Percentiles rank a stretch among this genome's conserved stretches.
phyloP scores from a whole-genome alignment of 1,140 invertebrate species.

The Delia radicum region DNA sequence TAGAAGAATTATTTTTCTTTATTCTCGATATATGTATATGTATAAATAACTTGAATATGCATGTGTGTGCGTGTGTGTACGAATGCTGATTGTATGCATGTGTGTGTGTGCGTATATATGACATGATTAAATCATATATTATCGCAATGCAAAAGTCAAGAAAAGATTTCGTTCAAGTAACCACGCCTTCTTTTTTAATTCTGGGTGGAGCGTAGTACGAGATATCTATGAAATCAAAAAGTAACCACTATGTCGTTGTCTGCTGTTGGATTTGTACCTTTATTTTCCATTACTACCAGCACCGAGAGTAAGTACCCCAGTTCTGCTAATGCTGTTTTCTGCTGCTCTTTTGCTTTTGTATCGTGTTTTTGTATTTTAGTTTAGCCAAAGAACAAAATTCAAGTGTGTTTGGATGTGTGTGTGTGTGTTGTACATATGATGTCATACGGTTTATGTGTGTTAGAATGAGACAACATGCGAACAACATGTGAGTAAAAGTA shows the following conservation, averaged over 20 bases:
- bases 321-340: neutral
- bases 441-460: neutral
- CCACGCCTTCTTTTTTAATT: neutral
- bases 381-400: slow-evolving; percentile 17
- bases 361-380: too few species aligned
- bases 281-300: neutral
- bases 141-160: slow-evolving; percentile 23
- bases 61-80: too few species aligned
- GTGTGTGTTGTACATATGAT: neutral
- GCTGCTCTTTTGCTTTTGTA: slow-evolving; percentile 8
- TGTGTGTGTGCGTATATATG: neutral
- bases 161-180: slow-evolving; percentile 1
- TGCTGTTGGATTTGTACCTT: slow-evolving; percentile 3
- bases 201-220: slow-evolving; percentile 9
- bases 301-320: neutral
- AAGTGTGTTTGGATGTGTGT: neutral
- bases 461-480: neutral
- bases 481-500: neutral
- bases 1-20: too few species aligned
- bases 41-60: too few species aligned
- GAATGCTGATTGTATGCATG: neutral
- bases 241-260: slow-evolving; percentile 19
- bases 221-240: slow-evolving; percentile 21
- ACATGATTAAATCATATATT: slow-evolving; percentile 15
- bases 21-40: too few species aligned